Base-by-base conservation (phyloP, 2,888 invertebrate genomes). In the Galerucella calmariensis region DNA sequence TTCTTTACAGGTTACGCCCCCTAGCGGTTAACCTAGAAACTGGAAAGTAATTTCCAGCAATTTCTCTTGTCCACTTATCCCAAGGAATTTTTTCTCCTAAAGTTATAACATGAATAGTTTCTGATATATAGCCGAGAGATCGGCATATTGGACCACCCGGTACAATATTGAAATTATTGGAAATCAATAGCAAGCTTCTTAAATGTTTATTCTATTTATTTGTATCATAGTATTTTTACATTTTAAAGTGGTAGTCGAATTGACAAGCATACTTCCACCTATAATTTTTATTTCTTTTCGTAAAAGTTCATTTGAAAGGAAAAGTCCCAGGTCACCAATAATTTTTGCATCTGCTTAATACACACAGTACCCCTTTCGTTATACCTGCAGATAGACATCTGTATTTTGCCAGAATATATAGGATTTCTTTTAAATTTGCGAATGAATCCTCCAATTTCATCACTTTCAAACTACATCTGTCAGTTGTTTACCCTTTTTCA, bases 361-460 rank as follows among this genome's bases (percentile, higher is more conserved):
- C 16, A 20, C 56, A 56, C 16, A 16, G 79, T 27, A 59, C 59
- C 82, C 83, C 79, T 81, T 81, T 82, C 75, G 78, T 76, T 83
- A 82, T 56, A 56, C 82, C 83, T 82, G 82, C 75, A 75, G 77
- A 74, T 62, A 66, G 82, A 81, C 83, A 83, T 83, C 83, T 83
- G 83, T 81, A 81, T 83, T 83, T 82, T 82, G 80, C 81, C 81
- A 81, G 77, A 80, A 83, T 81, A 83, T 83, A 83, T 84, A 83
- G 81, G 81, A 82, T 83, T 83, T 83, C 83, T 82, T 82, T 82
- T 81, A 82, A 79, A 82, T 81, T 79, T 79, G 81, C 82, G 79
- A 80, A 78, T 77, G 75, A 79, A 78, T 79, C 80, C 80, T 80
- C 80, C 80, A 79, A 75, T 69, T 72, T 72, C 69, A 67, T 24